Percentiles rank a stretch among this genome's conserved stretches.
Conservation (phyloP, 2,888 invertebrate genomes). For the Coronaproctus castanopsis region DNA sequence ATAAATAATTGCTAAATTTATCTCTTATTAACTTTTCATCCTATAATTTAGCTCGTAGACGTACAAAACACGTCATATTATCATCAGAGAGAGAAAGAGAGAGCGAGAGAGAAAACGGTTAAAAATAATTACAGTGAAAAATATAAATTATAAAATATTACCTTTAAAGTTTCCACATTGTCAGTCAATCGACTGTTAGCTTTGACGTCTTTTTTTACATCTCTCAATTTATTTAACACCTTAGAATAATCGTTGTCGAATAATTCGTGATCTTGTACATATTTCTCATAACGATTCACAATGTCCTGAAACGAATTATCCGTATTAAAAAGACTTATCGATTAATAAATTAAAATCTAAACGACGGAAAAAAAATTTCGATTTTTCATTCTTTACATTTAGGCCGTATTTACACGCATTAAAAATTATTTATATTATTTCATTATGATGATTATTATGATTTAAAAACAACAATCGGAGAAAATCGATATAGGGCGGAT, state of each 20-base stretch:
- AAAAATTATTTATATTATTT: too few species aligned
- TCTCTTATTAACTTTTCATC: background rate
- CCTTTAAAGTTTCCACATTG: slow-evolving; percentile 49
- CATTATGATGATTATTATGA: too few species aligned
- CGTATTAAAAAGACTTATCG: too few species aligned
- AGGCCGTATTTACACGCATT: too few species aligned
- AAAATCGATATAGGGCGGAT: too few species aligned
- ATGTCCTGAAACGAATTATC: slow-evolving; percentile 35
- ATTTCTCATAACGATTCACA: slow-evolving; percentile 59
- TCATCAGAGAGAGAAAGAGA: too few species aligned
- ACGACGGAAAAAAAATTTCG: background rate
- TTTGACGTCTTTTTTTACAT: slow-evolving; percentile 49
- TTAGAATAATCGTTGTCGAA: slow-evolving; percentile 48
- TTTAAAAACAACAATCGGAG: too few species aligned
- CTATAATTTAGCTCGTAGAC: background rate
- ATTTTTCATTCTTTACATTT: too few species aligned
- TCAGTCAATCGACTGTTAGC: slow-evolving; percentile 66
- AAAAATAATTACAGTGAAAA: too few species aligned
- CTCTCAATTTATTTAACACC: slow-evolving; percentile 53
- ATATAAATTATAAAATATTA: too few species aligned
- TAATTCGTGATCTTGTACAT: slow-evolving; percentile 55
- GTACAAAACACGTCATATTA: too few species aligned
- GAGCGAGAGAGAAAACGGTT: too few species aligned
- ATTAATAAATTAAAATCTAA: background rate
- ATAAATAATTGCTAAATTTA: background rate